Percentiles rank a stretch among this genome's conserved stretches.
Evolutionary conservation across 2,888 invertebrate species (phyloP).

Genomic region (Invenusta paracnida): DNA sequence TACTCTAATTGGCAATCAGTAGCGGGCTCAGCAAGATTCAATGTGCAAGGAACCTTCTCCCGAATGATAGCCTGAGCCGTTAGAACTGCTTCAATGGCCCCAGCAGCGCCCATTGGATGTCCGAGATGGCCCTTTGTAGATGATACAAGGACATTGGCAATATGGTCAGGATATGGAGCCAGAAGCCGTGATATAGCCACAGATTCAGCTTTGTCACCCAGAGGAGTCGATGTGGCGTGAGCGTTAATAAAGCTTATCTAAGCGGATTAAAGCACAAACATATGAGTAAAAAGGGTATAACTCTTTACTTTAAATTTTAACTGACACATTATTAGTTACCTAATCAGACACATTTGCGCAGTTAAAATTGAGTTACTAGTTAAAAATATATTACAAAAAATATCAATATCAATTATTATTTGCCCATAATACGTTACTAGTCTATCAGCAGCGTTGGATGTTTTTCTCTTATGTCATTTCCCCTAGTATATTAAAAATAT

Average conservation of each 20-base stretch:
- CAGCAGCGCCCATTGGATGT: constrained; percentile 91
- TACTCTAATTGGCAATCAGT: not conserved
- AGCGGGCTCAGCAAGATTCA: constrained; percentile 73
- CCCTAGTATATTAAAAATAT: too few species aligned
- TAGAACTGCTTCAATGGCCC: constrained; percentile 83
- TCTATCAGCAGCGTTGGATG: too few species aligned
- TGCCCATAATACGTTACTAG: too few species aligned
- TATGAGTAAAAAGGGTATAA: too few species aligned
- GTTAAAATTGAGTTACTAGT: too few species aligned
- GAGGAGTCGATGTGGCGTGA: constrained; percentile 93
- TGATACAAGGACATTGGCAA: constrained; percentile 61
- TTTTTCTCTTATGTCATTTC: too few species aligned
- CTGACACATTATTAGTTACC: too few species aligned
- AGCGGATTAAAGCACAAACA: not conserved
- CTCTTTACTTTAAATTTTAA: too few species aligned
- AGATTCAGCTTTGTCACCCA: constrained; percentile 70
- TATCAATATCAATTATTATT: too few species aligned
- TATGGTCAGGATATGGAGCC: not conserved
- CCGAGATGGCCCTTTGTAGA: constrained; percentile 67
- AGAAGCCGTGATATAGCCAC: constrained; percentile 51
- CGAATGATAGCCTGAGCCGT: constrained; percentile 74
- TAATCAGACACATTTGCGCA: too few species aligned
- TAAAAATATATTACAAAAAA: too few species aligned
- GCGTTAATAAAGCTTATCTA: constrained; percentile 81
- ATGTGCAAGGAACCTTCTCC: constrained; percentile 76